These are phyloP conservation scores for Hirtodrosophila confusa DNA, from an alignment of 2,888 invertebrate genomes.

Conservation along the genomic window DNA sequence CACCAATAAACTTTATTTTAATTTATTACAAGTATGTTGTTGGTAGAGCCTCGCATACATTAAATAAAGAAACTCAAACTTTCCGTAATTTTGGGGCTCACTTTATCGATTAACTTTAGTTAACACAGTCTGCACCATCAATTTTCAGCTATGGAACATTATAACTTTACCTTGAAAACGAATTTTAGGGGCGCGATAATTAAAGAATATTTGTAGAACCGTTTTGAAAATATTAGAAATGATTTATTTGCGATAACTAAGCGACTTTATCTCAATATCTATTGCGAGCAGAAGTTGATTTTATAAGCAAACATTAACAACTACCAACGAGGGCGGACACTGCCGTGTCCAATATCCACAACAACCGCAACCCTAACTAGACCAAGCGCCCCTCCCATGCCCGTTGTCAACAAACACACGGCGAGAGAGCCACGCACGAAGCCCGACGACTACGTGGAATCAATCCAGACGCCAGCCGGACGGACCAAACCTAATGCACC, in stretches of 20 bases:
- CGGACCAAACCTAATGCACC: conserved; percentile 43
- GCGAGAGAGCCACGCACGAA: conserved; percentile 44
- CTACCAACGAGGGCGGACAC: conserved; percentile 32
- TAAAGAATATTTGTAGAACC: not conserved
- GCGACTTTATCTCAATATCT: conserved; percentile 25
- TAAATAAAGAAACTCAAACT: conserved; percentile 35
- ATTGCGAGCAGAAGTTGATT: conserved; percentile 59
- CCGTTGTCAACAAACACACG: conserved; percentile 52
- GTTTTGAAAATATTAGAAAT: not conserved
- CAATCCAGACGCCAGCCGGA: conserved; percentile 21
- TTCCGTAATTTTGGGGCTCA: conserved; percentile 36
- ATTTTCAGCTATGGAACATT: not conserved
- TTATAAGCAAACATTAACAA: conserved; percentile 67
- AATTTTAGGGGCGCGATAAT: not conserved
- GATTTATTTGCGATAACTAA: conserved; percentile 21
- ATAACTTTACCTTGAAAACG: conserved; percentile 29
- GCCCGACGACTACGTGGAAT: conserved; percentile 30
- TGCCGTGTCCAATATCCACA: conserved; percentile 65
- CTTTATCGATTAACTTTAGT: conserved; percentile 73
- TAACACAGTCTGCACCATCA: conserved; percentile 32
- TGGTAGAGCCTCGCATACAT: not conserved
- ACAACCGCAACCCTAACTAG: conserved; percentile 79
- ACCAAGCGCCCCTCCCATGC: conserved; percentile 43
- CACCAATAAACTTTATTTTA: conserved; percentile 32
- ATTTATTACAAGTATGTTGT: conserved; percentile 10